These are phyloP conservation scores for Atractosteus spatula DNA, from an alignment of 2,113 vertebrate species.

Conservation along the genomic window DNA sequence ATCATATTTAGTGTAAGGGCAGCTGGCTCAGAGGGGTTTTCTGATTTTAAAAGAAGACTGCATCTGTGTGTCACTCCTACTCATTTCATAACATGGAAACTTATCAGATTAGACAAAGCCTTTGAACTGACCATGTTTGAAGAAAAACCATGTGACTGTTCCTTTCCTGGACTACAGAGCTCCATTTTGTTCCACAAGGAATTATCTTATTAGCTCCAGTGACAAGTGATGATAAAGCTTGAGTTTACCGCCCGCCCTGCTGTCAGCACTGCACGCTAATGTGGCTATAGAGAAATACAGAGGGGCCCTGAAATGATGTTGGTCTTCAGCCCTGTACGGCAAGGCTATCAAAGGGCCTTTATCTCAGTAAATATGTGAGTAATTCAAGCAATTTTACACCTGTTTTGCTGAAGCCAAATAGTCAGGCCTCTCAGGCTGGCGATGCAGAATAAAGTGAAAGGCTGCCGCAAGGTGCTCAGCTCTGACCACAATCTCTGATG, in stretches of 20 bases:
- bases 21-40: constrained; percentile 12
- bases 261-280: constrained; percentile 38
- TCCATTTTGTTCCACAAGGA: constrained; percentile 36
- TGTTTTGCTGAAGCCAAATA: constrained; percentile 38
- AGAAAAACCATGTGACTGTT: constrained; percentile 27
- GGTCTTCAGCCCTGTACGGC: neutral
- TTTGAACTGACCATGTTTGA: constrained; percentile 37
- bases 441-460: constrained; percentile 21
- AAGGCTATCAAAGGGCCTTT: constrained; percentile 50
- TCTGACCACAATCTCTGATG: constrained; percentile 34
- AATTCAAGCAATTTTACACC: constrained; percentile 60
- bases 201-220: constrained; percentile 53
- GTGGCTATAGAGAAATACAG: constrained; percentile 24
- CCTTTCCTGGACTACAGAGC: constrained; percentile 31
- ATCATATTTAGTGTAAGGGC: neutral
- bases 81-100: constrained; percentile 26
- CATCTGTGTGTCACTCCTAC: constrained; percentile 19
- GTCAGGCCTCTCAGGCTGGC: constrained; percentile 7
- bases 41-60: constrained; percentile 12
- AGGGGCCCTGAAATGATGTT: constrained; percentile 17
- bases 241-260: constrained; percentile 29
- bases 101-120: constrained; percentile 35
- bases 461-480: constrained; percentile 12
- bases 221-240: constrained; percentile 50
- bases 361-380: constrained; percentile 55